These are phyloP conservation scores for Colius striatus DNA, from an alignment of 2,113 vertebrate species.

Conservation along the genomic window DNA sequence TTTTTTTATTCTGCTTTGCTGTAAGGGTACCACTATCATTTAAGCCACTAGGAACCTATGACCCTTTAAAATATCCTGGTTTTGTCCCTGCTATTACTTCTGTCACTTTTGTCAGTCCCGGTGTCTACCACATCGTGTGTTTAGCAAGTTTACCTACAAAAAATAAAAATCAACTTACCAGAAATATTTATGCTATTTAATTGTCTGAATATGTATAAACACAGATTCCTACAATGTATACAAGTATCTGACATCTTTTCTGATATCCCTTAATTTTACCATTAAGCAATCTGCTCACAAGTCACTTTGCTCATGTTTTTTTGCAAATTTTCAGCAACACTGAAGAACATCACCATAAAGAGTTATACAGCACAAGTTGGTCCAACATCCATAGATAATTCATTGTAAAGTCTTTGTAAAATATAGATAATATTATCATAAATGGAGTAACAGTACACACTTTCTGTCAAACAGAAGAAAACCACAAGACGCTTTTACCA, in stretches of 20 bases:
- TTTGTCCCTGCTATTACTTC: not conserved
- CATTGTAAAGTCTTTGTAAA: not conserved
- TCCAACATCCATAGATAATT: not conserved
- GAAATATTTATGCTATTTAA: not conserved
- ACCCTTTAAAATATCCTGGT: rapidly evolving
- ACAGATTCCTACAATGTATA: not conserved
- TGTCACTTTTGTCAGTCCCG: not conserved
- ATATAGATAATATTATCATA: not conserved
- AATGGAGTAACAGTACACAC: not conserved
- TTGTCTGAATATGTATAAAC: not conserved
- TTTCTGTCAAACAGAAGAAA: not conserved
- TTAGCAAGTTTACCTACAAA: not conserved
- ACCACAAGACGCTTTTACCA: not conserved
- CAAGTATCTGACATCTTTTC: not conserved
- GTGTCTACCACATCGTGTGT: rapidly evolving
- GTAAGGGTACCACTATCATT: not conserved
- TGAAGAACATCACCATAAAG: not conserved
- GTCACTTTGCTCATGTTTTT: not conserved
- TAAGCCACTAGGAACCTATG: not conserved
- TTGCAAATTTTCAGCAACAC: not conserved
- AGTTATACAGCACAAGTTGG: not conserved
- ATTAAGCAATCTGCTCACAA: not conserved
- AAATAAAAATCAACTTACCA: not conserved
- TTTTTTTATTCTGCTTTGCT: not conserved
- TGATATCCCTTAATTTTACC: not conserved